Conservation (phyloP, 2,888 invertebrate species). For the Theodoxus fluviatilis region DNA sequence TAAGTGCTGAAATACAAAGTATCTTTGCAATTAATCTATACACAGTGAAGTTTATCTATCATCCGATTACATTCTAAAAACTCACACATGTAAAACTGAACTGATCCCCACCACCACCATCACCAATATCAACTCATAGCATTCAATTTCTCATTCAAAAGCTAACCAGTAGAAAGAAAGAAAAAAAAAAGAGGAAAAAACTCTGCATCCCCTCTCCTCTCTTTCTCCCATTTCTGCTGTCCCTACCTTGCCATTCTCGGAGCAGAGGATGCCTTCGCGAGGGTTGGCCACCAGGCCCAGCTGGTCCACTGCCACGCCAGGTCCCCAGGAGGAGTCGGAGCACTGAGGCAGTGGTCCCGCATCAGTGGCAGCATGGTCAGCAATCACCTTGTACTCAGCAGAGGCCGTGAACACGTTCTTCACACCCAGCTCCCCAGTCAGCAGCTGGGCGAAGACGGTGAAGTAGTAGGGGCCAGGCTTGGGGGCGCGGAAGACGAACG, state of each 20-base stretch:
- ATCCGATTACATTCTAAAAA: too few species aligned
- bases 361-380: conserved; percentile 57
- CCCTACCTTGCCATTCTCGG: conserved; percentile 45
- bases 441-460: conserved; percentile 63
- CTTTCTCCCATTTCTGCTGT: too few species aligned
- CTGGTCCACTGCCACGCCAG: conserved; percentile 62
- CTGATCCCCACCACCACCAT: too few species aligned
- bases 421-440: conserved; percentile 59
- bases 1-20: too few species aligned
- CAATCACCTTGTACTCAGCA: conserved; percentile 64
- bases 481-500: conserved; percentile 61
- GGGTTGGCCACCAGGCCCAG: conserved; percentile 61
- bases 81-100: too few species aligned
- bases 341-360: conserved; percentile 61
- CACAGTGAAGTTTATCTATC: too few species aligned
- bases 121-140: too few species aligned
- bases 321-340: conserved; percentile 66
- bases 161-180: too few species aligned
- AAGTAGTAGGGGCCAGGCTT: conserved; percentile 60
- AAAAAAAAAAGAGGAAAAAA: too few species aligned
- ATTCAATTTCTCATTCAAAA: too few species aligned
- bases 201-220: too few species aligned
- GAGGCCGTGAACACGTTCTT: conserved; percentile 65
- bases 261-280: conserved; percentile 46
- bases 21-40: too few species aligned